A percentile compares a stretch with the other conserved stretches of the same genome.
These are phyloP conservation scores for Fistularia tabacaria DNA, from an alignment of 2,797 vertebrate genomes.

Conservation along the genomic window DNA sequence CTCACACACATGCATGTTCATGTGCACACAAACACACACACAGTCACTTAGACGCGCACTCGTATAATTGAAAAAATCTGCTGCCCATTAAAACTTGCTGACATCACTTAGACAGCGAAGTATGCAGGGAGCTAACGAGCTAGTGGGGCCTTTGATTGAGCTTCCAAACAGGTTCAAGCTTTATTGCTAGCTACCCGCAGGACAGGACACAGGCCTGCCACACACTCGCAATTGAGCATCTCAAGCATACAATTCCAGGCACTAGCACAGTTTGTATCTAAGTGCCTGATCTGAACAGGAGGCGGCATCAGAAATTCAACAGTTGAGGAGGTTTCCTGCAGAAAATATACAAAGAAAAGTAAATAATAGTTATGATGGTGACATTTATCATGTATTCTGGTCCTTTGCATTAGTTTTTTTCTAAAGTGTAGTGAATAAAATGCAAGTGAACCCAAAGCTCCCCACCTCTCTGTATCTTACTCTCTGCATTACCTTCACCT, in stretches of 20 bases:
- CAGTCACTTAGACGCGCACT: conserved; percentile 58
- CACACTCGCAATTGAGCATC: conserved; percentile 55
- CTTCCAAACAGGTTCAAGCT: conserved; percentile 65
- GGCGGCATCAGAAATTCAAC: conserved; percentile 15
- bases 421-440: conserved; percentile 8
- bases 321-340: conserved; percentile 28
- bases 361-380: no score
- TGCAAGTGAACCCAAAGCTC: conserved; percentile 6
- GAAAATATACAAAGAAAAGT: not conserved
- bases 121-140: conserved; percentile 72
- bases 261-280: conserved; percentile 23
- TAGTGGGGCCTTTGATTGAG: conserved; percentile 63
- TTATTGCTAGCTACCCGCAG: conserved; percentile 43
- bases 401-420: conserved; percentile 5
- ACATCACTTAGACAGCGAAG: conserved; percentile 75
- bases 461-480: conserved; percentile 26
- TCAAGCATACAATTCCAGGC: conserved; percentile 58
- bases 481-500: conserved; percentile 38
- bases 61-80: conserved; percentile 79
- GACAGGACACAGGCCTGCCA: conserved; percentile 52
- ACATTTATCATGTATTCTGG: no score
- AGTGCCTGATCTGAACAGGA: conserved; percentile 43
- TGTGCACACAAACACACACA: conserved; percentile 32
- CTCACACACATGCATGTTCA: conserved; percentile 13
- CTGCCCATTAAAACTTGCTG: conserved; percentile 79